Conservation (phyloP, 1,140 invertebrate species). For the Drosophila orosa region DNA sequence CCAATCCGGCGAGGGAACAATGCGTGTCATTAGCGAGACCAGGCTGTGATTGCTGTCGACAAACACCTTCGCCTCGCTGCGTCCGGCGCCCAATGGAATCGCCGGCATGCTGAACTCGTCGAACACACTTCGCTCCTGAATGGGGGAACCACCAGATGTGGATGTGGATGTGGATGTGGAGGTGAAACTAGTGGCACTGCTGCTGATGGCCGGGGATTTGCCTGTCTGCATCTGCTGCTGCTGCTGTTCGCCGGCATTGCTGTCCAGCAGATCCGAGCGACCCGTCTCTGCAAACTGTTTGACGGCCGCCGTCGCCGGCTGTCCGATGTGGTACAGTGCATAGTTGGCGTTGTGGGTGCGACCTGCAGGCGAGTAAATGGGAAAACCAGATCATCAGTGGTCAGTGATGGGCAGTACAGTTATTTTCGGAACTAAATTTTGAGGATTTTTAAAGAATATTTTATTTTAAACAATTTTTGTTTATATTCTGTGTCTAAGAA, state of each 20-base stretch:
- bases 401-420: background rate
- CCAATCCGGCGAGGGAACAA: slow-evolving; percentile 99
- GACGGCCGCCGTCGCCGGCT: slow-evolving; percentile 89
- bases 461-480: background rate
- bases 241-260: slow-evolving; percentile 84
- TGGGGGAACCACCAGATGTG: background rate
- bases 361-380: slow-evolving; percentile 85
- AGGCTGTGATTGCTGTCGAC: slow-evolving; percentile 96
- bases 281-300: slow-evolving; percentile 93
- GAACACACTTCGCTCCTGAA: slow-evolving; percentile 86
- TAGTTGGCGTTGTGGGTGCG: slow-evolving; percentile 93
- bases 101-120: slow-evolving; percentile 93
- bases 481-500: background rate
- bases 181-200: background rate
- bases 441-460: background rate
- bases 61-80: slow-evolving; percentile 92
- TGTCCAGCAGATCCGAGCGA: slow-evolving; percentile 89
- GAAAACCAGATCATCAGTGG: slow-evolving; percentile 17
- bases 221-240: slow-evolving; percentile 64
- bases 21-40: slow-evolving; percentile 93
- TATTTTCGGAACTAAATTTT: background rate
- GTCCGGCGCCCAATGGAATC: slow-evolving; percentile 90
- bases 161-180: slow-evolving; percentile 7
- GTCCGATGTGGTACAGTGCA: slow-evolving; percentile 91
- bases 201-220: slow-evolving; percentile 26